These are phyloP conservation scores for Indri indri DNA, from an alignment of 2,113 vertebrate genomes.

Conservation along the genomic window DNA sequence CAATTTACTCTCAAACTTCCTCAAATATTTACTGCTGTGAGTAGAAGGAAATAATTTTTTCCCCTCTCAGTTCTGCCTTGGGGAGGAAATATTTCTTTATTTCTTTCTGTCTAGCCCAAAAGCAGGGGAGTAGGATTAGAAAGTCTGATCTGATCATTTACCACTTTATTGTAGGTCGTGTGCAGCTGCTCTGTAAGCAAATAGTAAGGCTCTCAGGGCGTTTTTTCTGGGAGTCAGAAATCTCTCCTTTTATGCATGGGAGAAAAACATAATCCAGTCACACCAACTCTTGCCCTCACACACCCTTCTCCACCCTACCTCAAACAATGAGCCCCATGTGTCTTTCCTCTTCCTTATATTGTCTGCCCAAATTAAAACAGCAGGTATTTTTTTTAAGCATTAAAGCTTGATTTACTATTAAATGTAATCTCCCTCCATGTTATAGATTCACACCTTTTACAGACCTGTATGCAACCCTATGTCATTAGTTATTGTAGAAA, in stretches of 20 bases:
- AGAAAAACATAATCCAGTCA: background rate
- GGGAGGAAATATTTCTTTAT: slow-evolving; percentile 8
- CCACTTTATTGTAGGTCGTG: background rate
- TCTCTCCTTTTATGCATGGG: background rate
- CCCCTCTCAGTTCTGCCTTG: slow-evolving; percentile 30
- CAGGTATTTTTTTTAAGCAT: background rate
- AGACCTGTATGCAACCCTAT: background rate
- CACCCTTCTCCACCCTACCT: no score
- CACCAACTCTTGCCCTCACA: background rate
- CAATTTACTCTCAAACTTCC: slow-evolving; percentile 49
- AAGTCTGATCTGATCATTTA: background rate
- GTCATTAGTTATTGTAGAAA: background rate
- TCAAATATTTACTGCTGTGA: slow-evolving; percentile 66
- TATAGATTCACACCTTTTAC: background rate
- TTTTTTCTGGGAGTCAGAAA: background rate
- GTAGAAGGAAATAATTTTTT: background rate
- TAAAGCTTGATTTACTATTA: background rate
- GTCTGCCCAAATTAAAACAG: background rate
- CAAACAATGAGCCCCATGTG: background rate
- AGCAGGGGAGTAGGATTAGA: background rate
- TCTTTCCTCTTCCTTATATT: background rate
- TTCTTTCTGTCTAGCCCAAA: background rate
- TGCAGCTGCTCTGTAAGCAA: background rate
- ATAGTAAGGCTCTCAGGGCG: background rate
- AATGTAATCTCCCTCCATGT: background rate